Conservation (phyloP, 2,797 vertebrate species). For the Hoplostethus mediterraneus region DNA sequence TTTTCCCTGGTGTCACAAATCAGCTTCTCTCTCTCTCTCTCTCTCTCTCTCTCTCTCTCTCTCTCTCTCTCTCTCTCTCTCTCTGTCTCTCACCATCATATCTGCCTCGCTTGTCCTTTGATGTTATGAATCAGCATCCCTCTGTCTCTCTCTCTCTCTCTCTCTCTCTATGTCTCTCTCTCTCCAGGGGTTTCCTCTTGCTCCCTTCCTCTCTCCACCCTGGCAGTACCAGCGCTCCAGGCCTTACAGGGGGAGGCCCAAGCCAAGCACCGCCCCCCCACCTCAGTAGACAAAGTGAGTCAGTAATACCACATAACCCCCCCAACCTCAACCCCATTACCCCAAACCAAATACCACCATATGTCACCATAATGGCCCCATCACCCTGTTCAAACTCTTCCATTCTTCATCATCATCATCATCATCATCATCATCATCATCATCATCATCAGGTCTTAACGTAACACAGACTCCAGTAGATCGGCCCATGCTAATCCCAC, state of each 20-base stretch:
- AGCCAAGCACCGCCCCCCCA: constrained; percentile 80
- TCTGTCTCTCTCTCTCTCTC: constrained; percentile 3
- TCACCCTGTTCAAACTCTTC: not conserved
- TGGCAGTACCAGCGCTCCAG: constrained; percentile 94
- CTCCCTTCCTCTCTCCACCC: constrained; percentile 93
- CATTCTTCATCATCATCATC: no score
- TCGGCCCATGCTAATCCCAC: no score
- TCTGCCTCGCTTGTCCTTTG: constrained; percentile 8
- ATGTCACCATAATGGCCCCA: constrained; percentile 30
- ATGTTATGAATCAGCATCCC: no score
- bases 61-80: no score
- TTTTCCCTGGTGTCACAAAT: no score
- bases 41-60: no score
- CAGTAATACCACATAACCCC: constrained; percentile 45
- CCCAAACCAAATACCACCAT: not conserved
- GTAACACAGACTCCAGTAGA: no score
- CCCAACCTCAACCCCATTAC: not conserved
- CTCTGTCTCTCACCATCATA: not conserved
- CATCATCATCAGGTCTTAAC: no score
- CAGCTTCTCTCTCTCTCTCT: not conserved
- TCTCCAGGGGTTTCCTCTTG: constrained; percentile 92
- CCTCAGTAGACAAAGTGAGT: constrained; percentile 95
- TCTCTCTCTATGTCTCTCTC: constrained; percentile 73
- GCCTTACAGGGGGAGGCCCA: constrained; percentile 74
- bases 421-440: no score